phyloP scores from a whole-genome alignment of 2,888 invertebrate genomes.

The Ophonus ardosiacus region DNA sequence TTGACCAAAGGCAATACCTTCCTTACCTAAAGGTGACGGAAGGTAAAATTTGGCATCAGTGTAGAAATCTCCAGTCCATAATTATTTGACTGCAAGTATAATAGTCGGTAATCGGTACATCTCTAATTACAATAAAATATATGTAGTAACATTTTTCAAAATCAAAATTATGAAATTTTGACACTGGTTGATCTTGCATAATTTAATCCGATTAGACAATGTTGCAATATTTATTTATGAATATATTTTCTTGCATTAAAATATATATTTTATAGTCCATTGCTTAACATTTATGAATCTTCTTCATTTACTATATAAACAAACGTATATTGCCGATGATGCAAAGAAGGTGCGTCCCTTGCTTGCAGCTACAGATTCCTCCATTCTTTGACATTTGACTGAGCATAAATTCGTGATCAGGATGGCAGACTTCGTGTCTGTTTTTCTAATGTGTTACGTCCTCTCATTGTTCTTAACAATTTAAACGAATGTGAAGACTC shows the following conservation, averaged over 20 bases:
- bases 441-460: constrained; percentile 28
- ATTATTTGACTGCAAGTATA: no score
- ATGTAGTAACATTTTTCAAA: no score
- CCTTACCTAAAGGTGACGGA: no score
- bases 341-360: constrained; percentile 3
- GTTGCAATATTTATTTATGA: not conserved
- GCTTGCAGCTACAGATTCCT: not conserved
- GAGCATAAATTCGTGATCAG: constrained; percentile 5
- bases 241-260: not conserved
- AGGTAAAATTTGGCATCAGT: no score
- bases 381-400: constrained; percentile 18
- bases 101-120: no score
- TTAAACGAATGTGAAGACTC: not conserved
- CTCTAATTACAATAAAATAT: no score
- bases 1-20: no score
- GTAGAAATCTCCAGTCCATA: no score
- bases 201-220: no score
- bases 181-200: no score
- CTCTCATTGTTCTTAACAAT: not conserved
- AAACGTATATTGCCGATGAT: not conserved
- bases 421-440: constrained; percentile 27
- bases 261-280: not conserved
- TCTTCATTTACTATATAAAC: not conserved
- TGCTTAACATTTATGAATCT: not conserved
- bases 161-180: no score